These are phyloP conservation scores for Ceratitis capitata DNA, from an alignment of 1,140 invertebrate species.

Conservation along the genomic window DNA sequence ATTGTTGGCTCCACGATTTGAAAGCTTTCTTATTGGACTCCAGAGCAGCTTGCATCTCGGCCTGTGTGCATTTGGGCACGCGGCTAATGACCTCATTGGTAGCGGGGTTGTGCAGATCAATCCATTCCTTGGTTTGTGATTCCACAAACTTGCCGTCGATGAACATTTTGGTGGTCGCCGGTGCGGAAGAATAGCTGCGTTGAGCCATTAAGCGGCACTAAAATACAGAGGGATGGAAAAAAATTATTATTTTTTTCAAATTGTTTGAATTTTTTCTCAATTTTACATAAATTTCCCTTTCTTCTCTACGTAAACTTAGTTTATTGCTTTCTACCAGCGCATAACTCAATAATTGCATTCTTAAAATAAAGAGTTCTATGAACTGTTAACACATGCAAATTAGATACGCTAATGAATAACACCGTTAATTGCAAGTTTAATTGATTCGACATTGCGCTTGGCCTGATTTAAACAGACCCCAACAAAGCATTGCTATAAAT, in stretches of 20 bases:
- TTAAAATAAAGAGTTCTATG: background rate
- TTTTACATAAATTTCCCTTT: background rate
- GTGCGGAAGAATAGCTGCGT: slow-evolving; percentile 61
- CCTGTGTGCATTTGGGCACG: slow-evolving; percentile 90
- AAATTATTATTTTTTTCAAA: background rate
- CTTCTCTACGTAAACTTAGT: background rate
- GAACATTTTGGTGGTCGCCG: slow-evolving; percentile 86
- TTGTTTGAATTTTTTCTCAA: background rate
- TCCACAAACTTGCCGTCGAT: slow-evolving; percentile 96
- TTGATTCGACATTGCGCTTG: background rate
- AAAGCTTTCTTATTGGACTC: slow-evolving; percentile 82
- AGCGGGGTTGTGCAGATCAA: slow-evolving; percentile 94
- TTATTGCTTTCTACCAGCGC: background rate
- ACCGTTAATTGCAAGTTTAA: background rate
- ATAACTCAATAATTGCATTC: background rate
- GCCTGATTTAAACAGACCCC: too few relatives aligned
- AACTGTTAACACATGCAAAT: background rate
- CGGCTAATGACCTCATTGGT: slow-evolving; percentile 85
- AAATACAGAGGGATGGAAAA: background rate
- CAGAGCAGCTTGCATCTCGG: slow-evolving; percentile 93
- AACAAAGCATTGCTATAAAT: too few relatives aligned
- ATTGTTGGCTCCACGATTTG: slow-evolving; percentile 88
- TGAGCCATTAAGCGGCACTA: slow-evolving; percentile 53
- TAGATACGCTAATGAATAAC: background rate
- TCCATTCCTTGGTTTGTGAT: slow-evolving; percentile 91